A percentile compares a stretch with the other conserved stretches of the same genome.
Evolutionary conservation across 2,113 vertebrate genomes (phyloP).

Genomic region (Rousettus leschenaultii): DNA sequence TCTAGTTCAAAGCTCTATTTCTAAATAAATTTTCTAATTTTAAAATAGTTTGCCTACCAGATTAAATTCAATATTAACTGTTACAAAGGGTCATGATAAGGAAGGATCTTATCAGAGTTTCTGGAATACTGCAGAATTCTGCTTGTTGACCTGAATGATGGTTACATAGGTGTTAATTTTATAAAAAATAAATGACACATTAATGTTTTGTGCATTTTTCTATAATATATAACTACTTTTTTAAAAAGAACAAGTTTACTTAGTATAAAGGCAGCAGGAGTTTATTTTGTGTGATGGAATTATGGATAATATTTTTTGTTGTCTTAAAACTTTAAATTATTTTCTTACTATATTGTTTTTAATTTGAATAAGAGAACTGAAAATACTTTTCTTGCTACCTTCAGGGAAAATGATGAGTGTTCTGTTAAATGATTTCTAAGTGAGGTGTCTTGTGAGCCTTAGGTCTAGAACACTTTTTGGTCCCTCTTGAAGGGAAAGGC

Average conservation of each 20-base stretch:
- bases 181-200: not conserved
- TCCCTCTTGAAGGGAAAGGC: not conserved
- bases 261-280: not conserved
- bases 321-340: not conserved
- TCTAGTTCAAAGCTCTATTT: not conserved
- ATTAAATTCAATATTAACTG: not conserved
- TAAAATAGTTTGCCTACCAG: not conserved
- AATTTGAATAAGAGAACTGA: not conserved
- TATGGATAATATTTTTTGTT: not conserved
- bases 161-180: not conserved
- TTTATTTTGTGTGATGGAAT: not conserved
- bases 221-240: not conserved
- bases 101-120: not conserved
- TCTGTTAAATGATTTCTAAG: not conserved
- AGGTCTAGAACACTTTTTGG: not conserved
- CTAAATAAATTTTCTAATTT: not conserved
- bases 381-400: constrained; percentile 30
- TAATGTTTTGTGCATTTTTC: constrained; percentile 12
- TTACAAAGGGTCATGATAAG: not conserved
- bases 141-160: not conserved
- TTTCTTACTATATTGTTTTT: not conserved
- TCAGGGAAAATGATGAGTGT: not conserved
- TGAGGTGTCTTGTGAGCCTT: not conserved
- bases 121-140: not conserved
- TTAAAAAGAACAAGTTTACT: not conserved